Percentiles rank a stretch among this genome's conserved stretches.
phyloP scores from a whole-genome alignment of 1,140 invertebrate genomes.

The Rhyacophila brunnea region DNA sequence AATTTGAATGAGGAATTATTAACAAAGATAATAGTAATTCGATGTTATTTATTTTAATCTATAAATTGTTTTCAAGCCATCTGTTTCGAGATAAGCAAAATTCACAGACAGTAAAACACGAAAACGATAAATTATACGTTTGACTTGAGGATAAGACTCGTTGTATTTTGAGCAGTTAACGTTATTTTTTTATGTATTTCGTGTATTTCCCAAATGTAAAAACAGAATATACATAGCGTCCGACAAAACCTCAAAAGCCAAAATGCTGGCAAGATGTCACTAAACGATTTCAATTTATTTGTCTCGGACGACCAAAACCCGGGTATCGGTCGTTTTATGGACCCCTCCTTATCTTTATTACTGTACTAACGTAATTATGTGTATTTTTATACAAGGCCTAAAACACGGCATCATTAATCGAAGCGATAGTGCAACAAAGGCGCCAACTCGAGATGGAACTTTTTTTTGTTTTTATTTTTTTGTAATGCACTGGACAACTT shows the following conservation, averaged over 20 bases:
- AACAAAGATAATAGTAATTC: too few relatives aligned
- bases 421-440: slow-evolving; percentile 33
- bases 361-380: slow-evolving; percentile 34
- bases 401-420: slow-evolving; percentile 36
- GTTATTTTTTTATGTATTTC: too few relatives aligned
- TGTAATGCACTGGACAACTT: slow-evolving; percentile 7
- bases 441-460: slow-evolving; percentile 15
- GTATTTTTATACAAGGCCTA: slow-evolving; percentile 34
- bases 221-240: too few relatives aligned
- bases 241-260: background rate
- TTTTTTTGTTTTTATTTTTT: background rate
- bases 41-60: too few relatives aligned
- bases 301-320: slow-evolving; percentile 6
- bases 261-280: background rate
- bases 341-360: slow-evolving; percentile 33
- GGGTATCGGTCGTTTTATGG: slow-evolving; percentile 23
- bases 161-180: too few relatives aligned
- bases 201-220: too few relatives aligned
- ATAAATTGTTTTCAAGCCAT: too few relatives aligned
- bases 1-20: too few relatives aligned
- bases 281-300: slow-evolving; percentile 19
- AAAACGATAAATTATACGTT: too few relatives aligned
- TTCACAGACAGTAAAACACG: too few relatives aligned
- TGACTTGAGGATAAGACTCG: too few relatives aligned
- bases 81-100: too few relatives aligned